phyloP scores from a whole-genome alignment of 2,888 invertebrate species.

The Diadromus collaris region DNA sequence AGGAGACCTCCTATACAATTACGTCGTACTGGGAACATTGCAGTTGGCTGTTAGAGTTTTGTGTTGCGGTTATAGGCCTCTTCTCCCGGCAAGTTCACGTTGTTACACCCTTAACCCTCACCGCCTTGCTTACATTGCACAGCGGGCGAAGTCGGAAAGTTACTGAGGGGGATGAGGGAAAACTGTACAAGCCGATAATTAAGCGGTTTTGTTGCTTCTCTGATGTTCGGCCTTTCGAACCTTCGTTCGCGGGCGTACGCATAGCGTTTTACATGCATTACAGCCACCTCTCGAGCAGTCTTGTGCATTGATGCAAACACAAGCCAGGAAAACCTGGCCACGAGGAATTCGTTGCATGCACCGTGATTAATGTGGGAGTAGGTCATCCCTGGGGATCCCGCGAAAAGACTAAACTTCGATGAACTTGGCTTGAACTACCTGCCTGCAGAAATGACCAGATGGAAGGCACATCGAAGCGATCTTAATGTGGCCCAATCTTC shows the following conservation, averaged over 20 bases:
- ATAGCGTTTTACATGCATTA: constrained; percentile 73
- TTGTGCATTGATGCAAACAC: constrained; percentile 23
- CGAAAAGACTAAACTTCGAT: constrained; percentile 2
- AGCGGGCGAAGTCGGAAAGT: constrained; percentile 15
- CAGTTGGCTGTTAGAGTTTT: constrained; percentile 22
- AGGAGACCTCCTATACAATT: constrained; percentile 53
- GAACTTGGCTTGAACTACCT: neutral
- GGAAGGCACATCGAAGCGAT: neutral
- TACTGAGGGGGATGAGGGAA: constrained; percentile 9
- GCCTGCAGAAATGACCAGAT: neutral
- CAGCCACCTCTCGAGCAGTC: constrained; percentile 60
- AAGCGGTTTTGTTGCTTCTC: constrained; percentile 74
- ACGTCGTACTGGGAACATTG: constrained; percentile 45
- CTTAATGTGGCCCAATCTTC: neutral
- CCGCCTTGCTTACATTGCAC: constrained; percentile 30
- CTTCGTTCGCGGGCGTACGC: constrained; percentile 63
- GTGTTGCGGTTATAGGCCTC: constrained; percentile 34
- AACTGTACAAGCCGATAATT: constrained; percentile 75
- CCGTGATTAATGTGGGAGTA: constrained; percentile 1
- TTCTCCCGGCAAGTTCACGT: constrained; percentile 27
- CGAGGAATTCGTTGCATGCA: constrained; percentile 9
- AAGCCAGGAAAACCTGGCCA: constrained; percentile 26
- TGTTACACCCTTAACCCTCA: constrained; percentile 57
- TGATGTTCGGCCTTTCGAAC: constrained; percentile 54
- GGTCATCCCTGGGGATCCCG: neutral